Evolutionary conservation across 1,140 invertebrate species (phyloP).

Genomic region (Drosophila bocqueti): DNA sequence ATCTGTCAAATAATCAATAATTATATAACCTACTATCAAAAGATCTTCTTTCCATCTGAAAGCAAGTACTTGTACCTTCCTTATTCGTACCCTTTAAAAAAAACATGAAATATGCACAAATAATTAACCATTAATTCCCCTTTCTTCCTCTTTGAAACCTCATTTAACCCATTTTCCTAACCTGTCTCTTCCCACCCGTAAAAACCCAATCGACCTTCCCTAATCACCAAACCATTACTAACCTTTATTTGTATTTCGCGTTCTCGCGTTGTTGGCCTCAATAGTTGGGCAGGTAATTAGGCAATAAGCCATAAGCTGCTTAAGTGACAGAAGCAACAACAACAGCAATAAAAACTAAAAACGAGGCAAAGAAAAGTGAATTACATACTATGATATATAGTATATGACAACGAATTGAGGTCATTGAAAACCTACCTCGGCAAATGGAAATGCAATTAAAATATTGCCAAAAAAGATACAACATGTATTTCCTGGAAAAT

Average conservation of each 20-base stretch:
- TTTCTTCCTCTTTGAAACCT: not conserved
- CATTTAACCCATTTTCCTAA: not conserved
- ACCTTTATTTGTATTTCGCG: slow-evolving; percentile 59
- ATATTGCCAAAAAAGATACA: slow-evolving; percentile 13
- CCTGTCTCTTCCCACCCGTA: not conserved
- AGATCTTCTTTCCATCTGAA: not conserved
- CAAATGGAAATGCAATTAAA: slow-evolving; percentile 34
- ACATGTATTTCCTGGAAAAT: not conserved
- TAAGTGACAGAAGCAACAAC: slow-evolving; percentile 60
- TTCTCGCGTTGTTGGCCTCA: slow-evolving; percentile 52
- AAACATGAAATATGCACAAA: not conserved
- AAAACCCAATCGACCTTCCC: slow-evolving; percentile 24
- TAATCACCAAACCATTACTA: slow-evolving; percentile 42
- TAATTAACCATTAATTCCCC: not conserved
- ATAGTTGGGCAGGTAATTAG: slow-evolving; percentile 74
- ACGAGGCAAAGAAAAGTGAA: slow-evolving; percentile 37
- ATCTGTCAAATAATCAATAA: not conserved
- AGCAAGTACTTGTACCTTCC: not conserved
- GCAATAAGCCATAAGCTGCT: slow-evolving; percentile 72
- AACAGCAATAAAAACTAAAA: slow-evolving; percentile 35
- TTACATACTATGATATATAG: not conserved
- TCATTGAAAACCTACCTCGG: slow-evolving; percentile 20
- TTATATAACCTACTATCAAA: not conserved
- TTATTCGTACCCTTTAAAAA: not conserved
- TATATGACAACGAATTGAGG: slow-evolving; percentile 46